These are phyloP conservation scores for Goniozus legneri DNA, from an alignment of 1,140 invertebrate genomes.

Conservation along the genomic window DNA sequence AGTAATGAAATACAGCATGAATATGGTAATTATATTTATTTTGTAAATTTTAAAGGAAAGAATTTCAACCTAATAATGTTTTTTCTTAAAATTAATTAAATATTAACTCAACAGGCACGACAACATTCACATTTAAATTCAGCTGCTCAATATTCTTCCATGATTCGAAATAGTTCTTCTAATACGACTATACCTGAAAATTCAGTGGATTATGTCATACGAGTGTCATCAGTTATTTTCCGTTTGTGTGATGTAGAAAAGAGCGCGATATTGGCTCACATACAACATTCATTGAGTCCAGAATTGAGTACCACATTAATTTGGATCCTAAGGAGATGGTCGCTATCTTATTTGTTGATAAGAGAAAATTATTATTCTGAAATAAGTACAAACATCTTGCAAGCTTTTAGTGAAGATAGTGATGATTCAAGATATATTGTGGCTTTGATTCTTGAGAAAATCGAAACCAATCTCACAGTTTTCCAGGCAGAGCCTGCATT, in stretches of 20 bases:
- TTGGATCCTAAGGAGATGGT: slow-evolving; percentile 80
- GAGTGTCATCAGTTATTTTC: slow-evolving; percentile 66
- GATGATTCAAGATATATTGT: slow-evolving; percentile 60
- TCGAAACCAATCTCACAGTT: slow-evolving; percentile 58
- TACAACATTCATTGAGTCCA: slow-evolving; percentile 69
- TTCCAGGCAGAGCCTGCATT: slow-evolving; percentile 60
- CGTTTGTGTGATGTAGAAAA: slow-evolving; percentile 68
- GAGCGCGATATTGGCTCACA: slow-evolving; percentile 60
- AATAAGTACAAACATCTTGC: slow-evolving; percentile 55
- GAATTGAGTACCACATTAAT: slow-evolving; percentile 74
- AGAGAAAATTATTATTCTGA: slow-evolving; percentile 67
- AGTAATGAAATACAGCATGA: slow-evolving; percentile 69
- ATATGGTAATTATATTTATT: slow-evolving; percentile 40
- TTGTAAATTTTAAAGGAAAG: no score
- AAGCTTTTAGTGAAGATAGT: slow-evolving; percentile 63
- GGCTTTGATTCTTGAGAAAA: slow-evolving; percentile 63
- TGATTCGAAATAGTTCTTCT: slow-evolving; percentile 39
- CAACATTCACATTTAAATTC: slow-evolving; percentile 51
- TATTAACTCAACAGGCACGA: no score
- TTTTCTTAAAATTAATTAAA: slow-evolving; percentile 1
- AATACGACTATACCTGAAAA: slow-evolving; percentile 56
- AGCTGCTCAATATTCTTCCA: slow-evolving; percentile 51
- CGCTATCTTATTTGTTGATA: slow-evolving; percentile 70
- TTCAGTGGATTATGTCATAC: slow-evolving; percentile 61
- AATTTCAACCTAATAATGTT: no score